These are phyloP conservation scores for Trachelus troglodyta DNA, from an alignment of 2,888 invertebrate genomes.

Conservation along the genomic window DNA sequence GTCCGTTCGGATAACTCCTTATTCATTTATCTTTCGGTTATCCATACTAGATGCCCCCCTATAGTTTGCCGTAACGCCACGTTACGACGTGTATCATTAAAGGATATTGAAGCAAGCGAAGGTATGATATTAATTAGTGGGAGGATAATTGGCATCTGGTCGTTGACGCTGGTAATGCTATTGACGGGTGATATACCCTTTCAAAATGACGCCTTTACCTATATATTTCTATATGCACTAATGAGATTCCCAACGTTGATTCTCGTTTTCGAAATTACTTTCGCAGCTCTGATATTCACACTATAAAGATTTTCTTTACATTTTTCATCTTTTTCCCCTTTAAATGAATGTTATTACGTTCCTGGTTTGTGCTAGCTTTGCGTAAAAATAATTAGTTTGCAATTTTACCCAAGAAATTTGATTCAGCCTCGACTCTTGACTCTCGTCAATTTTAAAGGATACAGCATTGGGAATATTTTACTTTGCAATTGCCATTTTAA, in stretches of 20 bases:
- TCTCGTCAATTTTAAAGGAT: not conserved
- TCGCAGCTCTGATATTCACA: no score
- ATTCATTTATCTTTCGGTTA: no score
- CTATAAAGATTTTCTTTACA: no score
- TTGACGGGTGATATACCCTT: not conserved
- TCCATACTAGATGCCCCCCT: no score
- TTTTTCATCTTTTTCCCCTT: not conserved
- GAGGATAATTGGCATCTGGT: not conserved
- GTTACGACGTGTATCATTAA: not conserved
- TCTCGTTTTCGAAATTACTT: not conserved
- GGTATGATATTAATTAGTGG: not conserved
- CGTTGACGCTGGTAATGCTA: not conserved
- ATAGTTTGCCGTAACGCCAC: no score
- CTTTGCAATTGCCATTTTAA: not conserved
- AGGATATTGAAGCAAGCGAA: not conserved
- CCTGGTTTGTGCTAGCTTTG: not conserved
- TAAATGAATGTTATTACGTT: not conserved
- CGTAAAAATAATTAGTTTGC: not conserved
- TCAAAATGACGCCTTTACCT: not conserved
- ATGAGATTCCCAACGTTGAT: not conserved
- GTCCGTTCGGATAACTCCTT: no score
- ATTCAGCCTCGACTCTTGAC: not conserved
- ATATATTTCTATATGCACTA: not conserved
- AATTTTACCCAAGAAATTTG: not conserved
- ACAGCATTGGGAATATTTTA: not conserved